phyloP scores from a whole-genome alignment of 2,113 vertebrate genomes.

The Spheniscus mendiculus region DNA sequence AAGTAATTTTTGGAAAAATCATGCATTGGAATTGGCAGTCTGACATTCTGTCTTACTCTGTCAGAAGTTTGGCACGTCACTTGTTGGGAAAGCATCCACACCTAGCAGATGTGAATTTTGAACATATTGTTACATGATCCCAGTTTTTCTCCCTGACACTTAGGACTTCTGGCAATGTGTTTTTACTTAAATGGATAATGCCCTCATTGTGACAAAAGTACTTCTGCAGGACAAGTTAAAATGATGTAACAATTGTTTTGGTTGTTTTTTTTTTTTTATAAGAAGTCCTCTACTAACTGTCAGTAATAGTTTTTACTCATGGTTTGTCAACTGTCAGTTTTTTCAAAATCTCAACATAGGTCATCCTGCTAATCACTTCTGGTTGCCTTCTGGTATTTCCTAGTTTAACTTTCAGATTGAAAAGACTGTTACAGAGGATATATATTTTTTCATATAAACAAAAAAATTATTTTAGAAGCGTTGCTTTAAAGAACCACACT shows the following conservation, averaged over 20 bases:
- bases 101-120: slow-evolving; percentile 58
- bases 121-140: slow-evolving; percentile 9
- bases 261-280: background rate
- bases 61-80: slow-evolving; percentile 49
- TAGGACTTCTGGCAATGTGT: background rate
- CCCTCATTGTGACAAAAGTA: slow-evolving; percentile 3
- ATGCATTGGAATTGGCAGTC: slow-evolving; percentile 56
- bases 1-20: slow-evolving; percentile 62
- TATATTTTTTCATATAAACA: background rate
- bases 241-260: background rate
- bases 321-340: background rate
- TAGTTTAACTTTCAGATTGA: background rate
- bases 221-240: background rate
- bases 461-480: background rate
- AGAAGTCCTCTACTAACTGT: background rate
- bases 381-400: background rate
- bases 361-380: background rate
- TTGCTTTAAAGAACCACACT: background rate
- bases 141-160: background rate
- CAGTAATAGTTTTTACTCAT: background rate
- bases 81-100: slow-evolving; percentile 39
- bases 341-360: background rate
- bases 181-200: background rate
- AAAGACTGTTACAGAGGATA: background rate
- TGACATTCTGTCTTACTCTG: slow-evolving; percentile 37